These are phyloP conservation scores for Hippocampus zosterae DNA, from an alignment of 2,113 vertebrate genomes.

Conservation along the genomic window DNA sequence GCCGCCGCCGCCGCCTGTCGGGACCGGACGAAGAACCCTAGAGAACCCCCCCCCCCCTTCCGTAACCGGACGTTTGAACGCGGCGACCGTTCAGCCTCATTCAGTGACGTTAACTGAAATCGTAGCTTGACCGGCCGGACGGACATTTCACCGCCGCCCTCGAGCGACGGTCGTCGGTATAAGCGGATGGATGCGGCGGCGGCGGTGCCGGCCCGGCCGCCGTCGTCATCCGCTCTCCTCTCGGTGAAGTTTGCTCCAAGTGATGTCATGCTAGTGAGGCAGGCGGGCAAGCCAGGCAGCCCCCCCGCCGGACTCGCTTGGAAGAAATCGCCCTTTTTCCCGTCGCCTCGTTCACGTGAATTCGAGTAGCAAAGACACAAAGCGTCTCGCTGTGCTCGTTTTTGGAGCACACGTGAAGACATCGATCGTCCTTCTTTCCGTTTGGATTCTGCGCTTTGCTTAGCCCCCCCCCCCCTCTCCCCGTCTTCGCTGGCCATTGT, in stretches of 20 bases:
- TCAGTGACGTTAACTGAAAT: constrained; percentile 22
- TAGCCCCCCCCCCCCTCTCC: background rate
- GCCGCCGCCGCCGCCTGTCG: background rate
- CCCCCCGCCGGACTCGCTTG: constrained; percentile 23
- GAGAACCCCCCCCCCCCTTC: background rate
- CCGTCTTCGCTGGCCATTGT: background rate
- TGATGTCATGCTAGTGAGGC: constrained; percentile 49
- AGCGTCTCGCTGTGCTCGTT: background rate
- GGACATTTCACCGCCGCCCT: background rate
- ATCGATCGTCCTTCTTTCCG: background rate
- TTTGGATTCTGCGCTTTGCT: background rate
- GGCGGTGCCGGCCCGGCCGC: background rate
- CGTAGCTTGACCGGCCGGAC: background rate
- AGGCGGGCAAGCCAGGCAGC: background rate
- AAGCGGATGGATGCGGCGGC: background rate
- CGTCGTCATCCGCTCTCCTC: constrained; percentile 24
- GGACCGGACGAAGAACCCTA: background rate
- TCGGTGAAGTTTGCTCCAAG: constrained; percentile 58
- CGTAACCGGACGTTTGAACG: background rate
- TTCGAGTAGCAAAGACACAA: background rate
- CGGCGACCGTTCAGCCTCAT: constrained; percentile 28
- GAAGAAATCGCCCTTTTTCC: constrained; percentile 15
- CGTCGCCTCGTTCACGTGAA: background rate
- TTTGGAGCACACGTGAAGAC: background rate
- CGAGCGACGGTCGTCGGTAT: background rate